phyloP scores from a whole-genome alignment of 53 echinoderm and acorn worm species.

The Echinarachnius parma region DNA sequence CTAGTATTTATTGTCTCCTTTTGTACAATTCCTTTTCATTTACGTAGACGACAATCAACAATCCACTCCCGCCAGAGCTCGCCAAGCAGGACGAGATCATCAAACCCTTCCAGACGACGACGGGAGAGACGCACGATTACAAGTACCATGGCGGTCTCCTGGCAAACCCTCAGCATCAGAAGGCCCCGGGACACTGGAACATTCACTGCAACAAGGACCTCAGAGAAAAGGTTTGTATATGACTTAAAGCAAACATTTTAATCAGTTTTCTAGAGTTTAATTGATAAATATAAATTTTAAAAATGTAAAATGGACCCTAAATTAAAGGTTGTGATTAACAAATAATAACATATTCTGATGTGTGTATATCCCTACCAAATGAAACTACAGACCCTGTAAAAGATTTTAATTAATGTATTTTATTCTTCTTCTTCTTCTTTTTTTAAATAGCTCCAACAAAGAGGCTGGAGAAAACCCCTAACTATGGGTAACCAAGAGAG shows the following conservation, averaged over 20 bases:
- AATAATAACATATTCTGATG: too few relatives aligned
- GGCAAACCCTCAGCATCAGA: constrained; percentile 72
- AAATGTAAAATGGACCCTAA: too few relatives aligned
- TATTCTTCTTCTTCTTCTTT: too few relatives aligned
- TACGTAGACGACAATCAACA: constrained; percentile 85
- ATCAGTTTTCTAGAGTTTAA: too few relatives aligned
- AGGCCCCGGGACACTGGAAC: constrained; percentile 98
- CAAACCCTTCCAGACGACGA: constrained; percentile 91
- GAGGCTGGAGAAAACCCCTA: constrained; percentile 89
- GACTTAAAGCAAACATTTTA: too few relatives aligned
- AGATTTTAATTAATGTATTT: too few relatives aligned
- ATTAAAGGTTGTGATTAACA: too few relatives aligned
- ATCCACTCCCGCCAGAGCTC: constrained; percentile 85
- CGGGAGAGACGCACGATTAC: constrained; percentile 80
- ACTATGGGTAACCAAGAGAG: constrained; percentile 88
- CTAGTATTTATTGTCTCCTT: too few relatives aligned
- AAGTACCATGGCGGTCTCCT: constrained; percentile 83
- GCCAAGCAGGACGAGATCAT: constrained; percentile 99
- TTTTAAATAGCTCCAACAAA: constrained; percentile 66
- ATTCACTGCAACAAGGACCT: constrained; percentile 89
- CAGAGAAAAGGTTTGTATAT: constrained; percentile 88
- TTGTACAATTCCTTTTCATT: not conserved
- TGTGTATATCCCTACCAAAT: too few relatives aligned
- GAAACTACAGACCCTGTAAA: too few relatives aligned
- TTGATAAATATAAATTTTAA: too few relatives aligned